These are phyloP conservation scores for Mylabris sibirica DNA, from an alignment of 2,888 invertebrate genomes.

Conservation along the genomic window DNA sequence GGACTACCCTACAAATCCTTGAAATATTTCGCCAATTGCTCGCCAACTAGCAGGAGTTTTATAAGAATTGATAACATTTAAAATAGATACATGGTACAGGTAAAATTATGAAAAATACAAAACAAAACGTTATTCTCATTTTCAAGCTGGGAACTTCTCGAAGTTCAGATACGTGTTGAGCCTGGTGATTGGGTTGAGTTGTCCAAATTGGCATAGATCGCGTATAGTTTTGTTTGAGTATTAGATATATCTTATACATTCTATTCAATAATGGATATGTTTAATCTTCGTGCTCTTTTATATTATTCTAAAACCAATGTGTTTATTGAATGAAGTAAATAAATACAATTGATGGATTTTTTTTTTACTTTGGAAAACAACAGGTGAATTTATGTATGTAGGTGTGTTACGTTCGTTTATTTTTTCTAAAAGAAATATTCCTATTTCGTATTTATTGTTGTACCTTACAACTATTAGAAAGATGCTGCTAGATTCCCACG, in stretches of 20 bases:
- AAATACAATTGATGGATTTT: neutral
- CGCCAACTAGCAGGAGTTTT: too few relatives aligned
- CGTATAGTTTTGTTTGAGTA: neutral
- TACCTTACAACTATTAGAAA: neutral
- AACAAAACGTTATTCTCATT: too few relatives aligned
- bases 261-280: neutral
- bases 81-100: too few relatives aligned
- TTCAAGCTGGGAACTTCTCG: too few relatives aligned
- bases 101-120: too few relatives aligned
- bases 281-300: constrained; percentile 12
- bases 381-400: too few relatives aligned
- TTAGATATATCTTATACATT: neutral
- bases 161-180: too few relatives aligned
- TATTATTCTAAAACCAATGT: neutral
- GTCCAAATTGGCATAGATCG: neutral
- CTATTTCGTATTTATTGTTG: neutral
- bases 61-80: too few relatives aligned
- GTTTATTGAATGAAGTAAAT: neutral
- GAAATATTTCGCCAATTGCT: too few relatives aligned
- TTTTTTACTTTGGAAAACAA: neutral
- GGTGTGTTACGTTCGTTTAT: too few relatives aligned
- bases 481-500: neutral
- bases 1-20: too few relatives aligned
- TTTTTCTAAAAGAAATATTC: neutral
- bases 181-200: too few relatives aligned